Percentiles rank a stretch among this genome's conserved stretches.
phyloP scores from a whole-genome alignment of 2,113 vertebrate genomes.

The Apodemus sylvaticus region DNA sequence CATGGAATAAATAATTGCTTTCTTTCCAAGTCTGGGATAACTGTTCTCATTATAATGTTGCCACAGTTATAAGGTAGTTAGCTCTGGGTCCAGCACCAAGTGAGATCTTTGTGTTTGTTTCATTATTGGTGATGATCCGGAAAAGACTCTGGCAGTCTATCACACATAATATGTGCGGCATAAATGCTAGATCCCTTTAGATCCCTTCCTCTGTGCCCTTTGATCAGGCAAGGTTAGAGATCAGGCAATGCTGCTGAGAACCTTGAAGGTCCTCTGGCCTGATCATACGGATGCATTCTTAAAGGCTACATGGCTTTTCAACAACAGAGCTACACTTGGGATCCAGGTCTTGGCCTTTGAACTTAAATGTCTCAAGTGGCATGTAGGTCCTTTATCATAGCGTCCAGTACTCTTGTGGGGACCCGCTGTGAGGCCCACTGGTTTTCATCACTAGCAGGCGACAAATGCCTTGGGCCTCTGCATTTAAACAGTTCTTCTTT shows the following conservation, averaged over 20 bases:
- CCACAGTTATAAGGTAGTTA: background rate
- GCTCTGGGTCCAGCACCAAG: background rate
- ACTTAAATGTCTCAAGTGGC: too few species aligned
- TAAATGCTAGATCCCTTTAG: background rate
- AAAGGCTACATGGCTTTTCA: background rate
- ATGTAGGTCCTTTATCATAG: background rate
- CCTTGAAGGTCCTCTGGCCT: background rate
- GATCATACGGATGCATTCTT: background rate
- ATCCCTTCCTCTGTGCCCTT: background rate
- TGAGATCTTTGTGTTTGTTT: background rate
- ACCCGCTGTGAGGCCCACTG: background rate
- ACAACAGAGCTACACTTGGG: background rate
- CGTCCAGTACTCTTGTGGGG: background rate
- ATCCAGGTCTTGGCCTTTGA: background rate
- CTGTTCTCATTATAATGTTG: background rate
- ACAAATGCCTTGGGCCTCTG: background rate
- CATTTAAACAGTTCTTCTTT: background rate
- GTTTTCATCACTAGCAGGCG: background rate
- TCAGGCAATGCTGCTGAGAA: background rate
- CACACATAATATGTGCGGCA: background rate
- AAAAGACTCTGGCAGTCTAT: background rate
- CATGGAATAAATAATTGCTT: background rate
- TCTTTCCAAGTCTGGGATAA: background rate
- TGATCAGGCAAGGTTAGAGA: too few species aligned
- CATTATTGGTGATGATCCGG: background rate